These are phyloP conservation scores for Heterotilapia buettikoferi DNA, from an alignment of 2,113 vertebrate genomes.

Conservation along the genomic window DNA sequence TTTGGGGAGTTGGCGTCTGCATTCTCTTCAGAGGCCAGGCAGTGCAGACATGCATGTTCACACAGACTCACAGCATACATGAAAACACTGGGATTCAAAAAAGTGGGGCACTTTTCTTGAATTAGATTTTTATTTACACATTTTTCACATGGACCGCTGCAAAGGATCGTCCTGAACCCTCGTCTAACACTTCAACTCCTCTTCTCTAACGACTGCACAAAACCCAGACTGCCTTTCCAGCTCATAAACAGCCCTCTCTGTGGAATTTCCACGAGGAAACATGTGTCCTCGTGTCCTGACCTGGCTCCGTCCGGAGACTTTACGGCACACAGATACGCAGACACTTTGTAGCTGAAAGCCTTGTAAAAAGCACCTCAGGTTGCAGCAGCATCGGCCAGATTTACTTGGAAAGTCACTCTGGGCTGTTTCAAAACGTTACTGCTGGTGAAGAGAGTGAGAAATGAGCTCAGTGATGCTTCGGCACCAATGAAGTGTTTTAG, in stretches of 20 bases:
- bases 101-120: not conserved
- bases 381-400: not conserved
- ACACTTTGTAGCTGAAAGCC: not conserved
- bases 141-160: not conserved
- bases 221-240: not conserved
- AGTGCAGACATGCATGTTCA: not conserved
- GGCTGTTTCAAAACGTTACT: not conserved
- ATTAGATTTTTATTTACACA: not conserved
- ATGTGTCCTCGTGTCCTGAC: not conserved
- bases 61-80: not conserved
- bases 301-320: not conserved
- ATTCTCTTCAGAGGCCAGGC: not conserved
- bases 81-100: not conserved
- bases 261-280: slow-evolving; percentile 7
- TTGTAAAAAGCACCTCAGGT: not conserved
- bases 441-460: not conserved
- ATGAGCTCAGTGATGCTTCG: not conserved
- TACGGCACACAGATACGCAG: not conserved
- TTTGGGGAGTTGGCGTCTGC: not conserved
- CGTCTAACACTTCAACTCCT: not conserved
- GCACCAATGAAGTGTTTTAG: not conserved
- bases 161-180: not conserved
- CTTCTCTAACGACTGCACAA: not conserved
- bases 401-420: not conserved
- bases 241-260: slow-evolving; percentile 11